Evolutionary conservation across 2,888 invertebrate genomes (phyloP), one percentile per base, ranked within the genome.

Genomic region (Cosmorhoe ocellata): DNA sequence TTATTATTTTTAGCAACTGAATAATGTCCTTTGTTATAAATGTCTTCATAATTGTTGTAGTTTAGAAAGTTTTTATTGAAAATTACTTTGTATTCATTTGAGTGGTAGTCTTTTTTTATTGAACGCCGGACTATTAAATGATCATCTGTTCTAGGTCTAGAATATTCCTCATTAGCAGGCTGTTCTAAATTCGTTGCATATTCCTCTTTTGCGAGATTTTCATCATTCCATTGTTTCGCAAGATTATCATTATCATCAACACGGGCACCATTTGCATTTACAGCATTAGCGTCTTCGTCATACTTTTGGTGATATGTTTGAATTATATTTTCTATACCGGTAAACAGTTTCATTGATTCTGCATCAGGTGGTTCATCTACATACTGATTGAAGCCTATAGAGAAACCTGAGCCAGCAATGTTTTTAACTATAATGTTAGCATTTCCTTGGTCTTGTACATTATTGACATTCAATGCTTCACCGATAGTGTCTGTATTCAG

Each of bases 331-430:
- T 87, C 82, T 43, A 88, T 46, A 0, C 84, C 81, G 3, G 77
- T 76, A 49, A 87, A 89, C 8, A 82, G 47, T 63, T 76, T 81
- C 38, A 87, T 78, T 7, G 77, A 71, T 5, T 88, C 83, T 1
- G 67, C 51, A 53, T 89, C 88, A 5, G 87, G 88, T 5, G 76
- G 71, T 54, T 79, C 78, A 45, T 81, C 86, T 0, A 75, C 67
- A 49, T 81, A 88, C 50, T 86, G 84, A 47, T 84, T 88, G 31
- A 83, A 80, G 1, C 88, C 88, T 11, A 89, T 69, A 1, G 87
- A 75, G 42, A 87, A 79, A 0, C 89, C 89, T 26, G 83, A 74
- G 0, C 84, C 85, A 51, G 78, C 84, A 10, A 89, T 73, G 34
- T 85, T 76, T 69, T 84, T 85, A 1, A 88, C 59, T 10, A 78